These are phyloP conservation scores for Cyphomyrmex costatus DNA, from an alignment of 1,140 invertebrate species.

Conservation along the genomic window DNA sequence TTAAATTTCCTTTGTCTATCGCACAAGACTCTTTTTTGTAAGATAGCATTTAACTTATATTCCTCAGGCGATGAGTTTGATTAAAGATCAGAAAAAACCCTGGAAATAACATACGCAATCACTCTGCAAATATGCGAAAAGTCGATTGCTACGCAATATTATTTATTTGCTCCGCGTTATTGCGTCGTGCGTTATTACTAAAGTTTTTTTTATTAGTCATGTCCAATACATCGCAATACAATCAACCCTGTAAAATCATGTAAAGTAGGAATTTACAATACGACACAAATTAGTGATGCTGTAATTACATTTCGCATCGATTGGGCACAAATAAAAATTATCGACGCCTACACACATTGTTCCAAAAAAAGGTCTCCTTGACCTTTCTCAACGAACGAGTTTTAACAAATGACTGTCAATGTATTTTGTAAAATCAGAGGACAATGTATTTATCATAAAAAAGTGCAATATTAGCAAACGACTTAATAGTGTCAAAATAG, in stretches of 20 bases:
- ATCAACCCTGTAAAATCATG: not conserved
- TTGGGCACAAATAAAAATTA: constrained; percentile 21
- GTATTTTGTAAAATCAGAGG: constrained; percentile 27
- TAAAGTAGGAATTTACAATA: not conserved
- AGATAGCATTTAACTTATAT: not conserved
- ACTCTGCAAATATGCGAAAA: not conserved
- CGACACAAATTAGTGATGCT: constrained; percentile 5
- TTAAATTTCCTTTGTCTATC: constrained; percentile 11
- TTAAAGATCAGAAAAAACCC: not conserved
- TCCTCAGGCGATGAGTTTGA: not conserved
- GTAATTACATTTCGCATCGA: constrained; percentile 39
- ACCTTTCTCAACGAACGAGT: not conserved
- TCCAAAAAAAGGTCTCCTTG: constrained; percentile 32
- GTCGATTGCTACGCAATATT: constrained; percentile 11
- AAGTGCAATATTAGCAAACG: not conserved
- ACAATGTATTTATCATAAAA: constrained; percentile 6
- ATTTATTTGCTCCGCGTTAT: not conserved
- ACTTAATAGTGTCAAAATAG: constrained; percentile 31
- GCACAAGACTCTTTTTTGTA: not conserved
- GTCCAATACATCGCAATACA: not conserved
- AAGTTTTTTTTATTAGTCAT: constrained; percentile 17
- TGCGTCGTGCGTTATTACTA: not conserved
- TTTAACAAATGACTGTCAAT: not conserved
- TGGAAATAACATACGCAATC: not conserved
- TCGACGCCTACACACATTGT: not conserved